Conservation (phyloP, 2,113 vertebrate genomes). For the Tyto alba region DNA sequence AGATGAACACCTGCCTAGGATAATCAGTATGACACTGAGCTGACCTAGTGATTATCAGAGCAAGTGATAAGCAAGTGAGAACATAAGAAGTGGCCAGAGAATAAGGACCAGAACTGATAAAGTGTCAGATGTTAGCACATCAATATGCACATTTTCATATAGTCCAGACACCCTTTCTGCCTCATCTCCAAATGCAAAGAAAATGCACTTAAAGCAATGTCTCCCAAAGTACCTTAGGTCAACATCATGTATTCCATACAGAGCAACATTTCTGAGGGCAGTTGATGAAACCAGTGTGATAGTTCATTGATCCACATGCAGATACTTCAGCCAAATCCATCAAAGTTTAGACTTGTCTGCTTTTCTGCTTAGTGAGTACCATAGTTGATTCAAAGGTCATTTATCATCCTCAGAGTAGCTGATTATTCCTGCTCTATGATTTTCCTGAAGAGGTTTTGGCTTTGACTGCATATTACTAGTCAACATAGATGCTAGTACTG, state of each 20-base stretch:
- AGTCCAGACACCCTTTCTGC: not conserved
- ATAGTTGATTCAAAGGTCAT: not conserved
- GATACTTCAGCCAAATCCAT: not conserved
- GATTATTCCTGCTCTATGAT: not conserved
- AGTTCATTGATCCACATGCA: not conserved
- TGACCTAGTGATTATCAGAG: not conserved
- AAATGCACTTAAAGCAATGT: not conserved
- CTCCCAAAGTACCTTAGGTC: not conserved
- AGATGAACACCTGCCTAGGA: not conserved
- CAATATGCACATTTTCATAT: not conserved
- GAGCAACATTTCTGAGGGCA: not conserved
- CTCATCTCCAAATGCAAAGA: not conserved
- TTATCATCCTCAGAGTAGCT: not conserved
- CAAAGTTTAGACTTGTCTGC: not conserved
- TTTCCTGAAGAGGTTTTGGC: not conserved
- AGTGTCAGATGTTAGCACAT: not conserved
- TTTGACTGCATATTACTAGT: not conserved
- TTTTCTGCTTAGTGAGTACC: not conserved
- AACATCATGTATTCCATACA: not conserved
- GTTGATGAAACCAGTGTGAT: not conserved
- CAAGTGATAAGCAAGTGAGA: not conserved
- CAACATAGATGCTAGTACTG: not conserved
- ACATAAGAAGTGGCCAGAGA: not conserved
- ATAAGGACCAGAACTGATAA: not conserved
- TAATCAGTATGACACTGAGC: not conserved